These are phyloP conservation scores for Phoxinus dragarum DNA, from an alignment of 2,797 vertebrate species.

Conservation along the genomic window DNA sequence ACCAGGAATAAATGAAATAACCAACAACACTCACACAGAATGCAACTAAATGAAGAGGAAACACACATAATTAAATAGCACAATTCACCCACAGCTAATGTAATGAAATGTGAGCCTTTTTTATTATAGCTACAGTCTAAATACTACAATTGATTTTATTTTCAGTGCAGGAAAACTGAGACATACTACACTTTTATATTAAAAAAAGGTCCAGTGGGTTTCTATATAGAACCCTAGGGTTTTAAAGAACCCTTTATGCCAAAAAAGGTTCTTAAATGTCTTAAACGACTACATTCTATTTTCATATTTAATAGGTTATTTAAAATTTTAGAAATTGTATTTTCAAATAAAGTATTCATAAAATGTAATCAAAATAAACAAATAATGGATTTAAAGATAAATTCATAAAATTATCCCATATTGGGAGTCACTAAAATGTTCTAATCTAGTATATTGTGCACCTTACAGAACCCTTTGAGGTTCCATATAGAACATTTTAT, in stretches of 20 bases:
- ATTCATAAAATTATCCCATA: background rate
- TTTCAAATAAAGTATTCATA: background rate
- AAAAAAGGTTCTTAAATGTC: background rate
- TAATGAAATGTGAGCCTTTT: slow-evolving; percentile 3
- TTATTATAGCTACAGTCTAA: background rate
- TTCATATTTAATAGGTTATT: background rate
- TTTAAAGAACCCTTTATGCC: background rate
- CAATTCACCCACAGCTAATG: background rate
- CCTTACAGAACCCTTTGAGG: background rate
- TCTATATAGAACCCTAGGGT: background rate
- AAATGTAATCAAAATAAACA: background rate
- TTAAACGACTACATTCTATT: no score
- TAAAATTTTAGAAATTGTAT: background rate
- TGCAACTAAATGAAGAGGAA: slow-evolving; percentile 3
- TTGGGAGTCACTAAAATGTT: background rate
- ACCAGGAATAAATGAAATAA: slow-evolving; percentile 5
- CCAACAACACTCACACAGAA: slow-evolving; percentile 5
- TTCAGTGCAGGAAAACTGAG: background rate
- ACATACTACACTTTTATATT: background rate
- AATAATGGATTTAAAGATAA: background rate
- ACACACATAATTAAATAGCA: slow-evolving; percentile 4
- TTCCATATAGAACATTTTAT: background rate
- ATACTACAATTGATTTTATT: background rate
- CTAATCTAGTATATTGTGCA: background rate
- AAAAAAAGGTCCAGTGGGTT: background rate